phyloP scores from a whole-genome alignment of 2,888 invertebrate species.

The Liposcelis brunnea region DNA sequence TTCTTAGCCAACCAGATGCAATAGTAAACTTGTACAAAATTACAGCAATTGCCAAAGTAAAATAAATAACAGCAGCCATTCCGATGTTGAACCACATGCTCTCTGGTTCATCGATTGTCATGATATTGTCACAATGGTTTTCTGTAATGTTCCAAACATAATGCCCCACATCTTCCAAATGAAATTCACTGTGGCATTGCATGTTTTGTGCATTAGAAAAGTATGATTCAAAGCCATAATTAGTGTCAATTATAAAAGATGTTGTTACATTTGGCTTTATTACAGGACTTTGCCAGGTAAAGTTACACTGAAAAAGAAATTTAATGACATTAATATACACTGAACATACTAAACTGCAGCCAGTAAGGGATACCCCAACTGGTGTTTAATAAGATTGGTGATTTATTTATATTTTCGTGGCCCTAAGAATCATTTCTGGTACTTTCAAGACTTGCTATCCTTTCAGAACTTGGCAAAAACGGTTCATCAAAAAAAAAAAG shows the following conservation, averaged over 20 bases:
- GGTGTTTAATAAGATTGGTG: too few species aligned
- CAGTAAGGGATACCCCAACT: too few species aligned
- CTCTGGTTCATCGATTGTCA: background rate
- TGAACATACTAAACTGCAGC: background rate
- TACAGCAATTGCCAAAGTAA: background rate
- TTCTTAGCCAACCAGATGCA: background rate
- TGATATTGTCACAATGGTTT: background rate
- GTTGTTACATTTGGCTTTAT: constrained; percentile 19
- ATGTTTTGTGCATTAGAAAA: constrained; percentile 16
- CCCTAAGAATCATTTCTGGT: too few species aligned
- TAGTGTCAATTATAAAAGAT: constrained; percentile 21
- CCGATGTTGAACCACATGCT: background rate
- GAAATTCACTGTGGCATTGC: constrained; percentile 22
- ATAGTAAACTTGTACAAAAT: too few species aligned
- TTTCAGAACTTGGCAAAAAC: too few species aligned
- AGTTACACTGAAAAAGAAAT: constrained; percentile 21
- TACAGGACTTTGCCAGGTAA: constrained; percentile 17
- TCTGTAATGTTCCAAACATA: background rate
- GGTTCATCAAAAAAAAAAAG: too few species aligned
- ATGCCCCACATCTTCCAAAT: constrained; percentile 3
- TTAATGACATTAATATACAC: background rate
- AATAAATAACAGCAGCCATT: background rate
- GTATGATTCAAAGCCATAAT: constrained; percentile 22
- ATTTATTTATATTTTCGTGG: too few species aligned
- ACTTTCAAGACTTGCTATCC: too few species aligned